A percentile compares a stretch with the other conserved stretches of the same genome.
Evolutionary conservation across 53 echinoderm and acorn worm genomes (phyloP).

Genomic region (Holothuria leucospilota): DNA sequence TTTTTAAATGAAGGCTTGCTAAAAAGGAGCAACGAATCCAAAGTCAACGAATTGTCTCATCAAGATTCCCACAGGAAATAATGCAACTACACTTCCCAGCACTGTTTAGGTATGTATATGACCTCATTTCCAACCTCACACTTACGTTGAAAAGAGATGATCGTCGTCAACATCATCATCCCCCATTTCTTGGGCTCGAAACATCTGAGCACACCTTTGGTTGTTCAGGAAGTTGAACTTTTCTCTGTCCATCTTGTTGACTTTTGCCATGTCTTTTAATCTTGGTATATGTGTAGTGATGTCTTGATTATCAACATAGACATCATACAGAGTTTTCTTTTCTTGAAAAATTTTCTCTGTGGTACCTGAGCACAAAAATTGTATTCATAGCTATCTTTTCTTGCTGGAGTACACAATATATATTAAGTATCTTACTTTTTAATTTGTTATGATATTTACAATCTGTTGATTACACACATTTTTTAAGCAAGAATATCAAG

Average conservation of each 20-base stretch:
- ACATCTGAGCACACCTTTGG: slow-evolving; percentile 74
- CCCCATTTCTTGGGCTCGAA: slow-evolving; percentile 67
- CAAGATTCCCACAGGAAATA: no score
- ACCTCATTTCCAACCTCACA: not conserved
- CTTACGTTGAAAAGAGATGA: slow-evolving; percentile 94
- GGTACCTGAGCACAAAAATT: slow-evolving; percentile 65
- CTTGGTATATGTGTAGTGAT: slow-evolving; percentile 68
- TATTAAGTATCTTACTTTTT: no score
- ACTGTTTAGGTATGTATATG: no score
- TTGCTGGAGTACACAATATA: no score
- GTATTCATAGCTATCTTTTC: no score
- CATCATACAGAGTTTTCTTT: slow-evolving; percentile 88
- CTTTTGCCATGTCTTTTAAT: slow-evolving; percentile 77
- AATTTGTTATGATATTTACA: no score
- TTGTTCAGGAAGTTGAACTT: slow-evolving; percentile 88
- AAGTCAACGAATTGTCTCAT: no score
- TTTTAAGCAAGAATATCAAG: no score
- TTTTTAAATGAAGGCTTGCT: no score
- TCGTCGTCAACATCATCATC: slow-evolving; percentile 75
- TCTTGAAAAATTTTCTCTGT: slow-evolving; percentile 98
- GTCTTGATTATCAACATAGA: slow-evolving; percentile 97
- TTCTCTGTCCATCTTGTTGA: slow-evolving; percentile 81
- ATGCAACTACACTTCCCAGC: no score
- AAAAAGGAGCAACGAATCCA: no score
- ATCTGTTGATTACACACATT: no score